A percentile compares a stretch with the other conserved stretches of the same genome.
These are phyloP conservation scores for Leptonema lineaticorne DNA, from an alignment of 1,140 invertebrate genomes.

Conservation along the genomic window DNA sequence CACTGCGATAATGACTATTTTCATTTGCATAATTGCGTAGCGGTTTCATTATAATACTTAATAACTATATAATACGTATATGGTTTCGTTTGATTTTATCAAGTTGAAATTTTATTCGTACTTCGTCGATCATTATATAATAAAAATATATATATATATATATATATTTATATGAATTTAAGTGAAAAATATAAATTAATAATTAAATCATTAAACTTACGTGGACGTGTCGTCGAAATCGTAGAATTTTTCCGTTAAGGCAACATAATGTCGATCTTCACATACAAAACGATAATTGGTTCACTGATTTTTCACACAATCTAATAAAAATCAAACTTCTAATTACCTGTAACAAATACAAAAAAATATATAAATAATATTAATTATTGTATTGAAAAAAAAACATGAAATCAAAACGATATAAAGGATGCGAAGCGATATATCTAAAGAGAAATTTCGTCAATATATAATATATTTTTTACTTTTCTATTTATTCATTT, in stretches of 20 bases:
- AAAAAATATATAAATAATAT: neutral
- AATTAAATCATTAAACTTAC: neutral
- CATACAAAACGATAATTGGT: neutral
- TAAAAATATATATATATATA: neutral
- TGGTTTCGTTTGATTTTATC: neutral
- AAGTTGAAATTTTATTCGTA: neutral
- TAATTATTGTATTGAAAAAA: too few species aligned
- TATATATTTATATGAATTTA: neutral
- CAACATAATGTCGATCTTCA: slow-evolving; percentile 4
- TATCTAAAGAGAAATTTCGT: too few species aligned
- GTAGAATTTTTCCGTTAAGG: neutral
- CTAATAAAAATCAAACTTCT: slow-evolving; percentile 1
- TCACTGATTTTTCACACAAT: slow-evolving; percentile 13
- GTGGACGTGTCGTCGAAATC: neutral
- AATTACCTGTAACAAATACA: slow-evolving; percentile 14
- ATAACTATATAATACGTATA: too few species aligned
- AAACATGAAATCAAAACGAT: too few species aligned
- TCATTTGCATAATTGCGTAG: slow-evolving; percentile 2
- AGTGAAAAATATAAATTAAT: neutral
- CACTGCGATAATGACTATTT: neutral
- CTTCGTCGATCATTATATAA: neutral
- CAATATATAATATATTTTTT: too few species aligned
- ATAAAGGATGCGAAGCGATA: too few species aligned
- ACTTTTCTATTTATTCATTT: too few species aligned
- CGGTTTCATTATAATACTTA: too few species aligned